Conservation (phyloP, 2,113 vertebrate genomes). For the Gallinago media region DNA sequence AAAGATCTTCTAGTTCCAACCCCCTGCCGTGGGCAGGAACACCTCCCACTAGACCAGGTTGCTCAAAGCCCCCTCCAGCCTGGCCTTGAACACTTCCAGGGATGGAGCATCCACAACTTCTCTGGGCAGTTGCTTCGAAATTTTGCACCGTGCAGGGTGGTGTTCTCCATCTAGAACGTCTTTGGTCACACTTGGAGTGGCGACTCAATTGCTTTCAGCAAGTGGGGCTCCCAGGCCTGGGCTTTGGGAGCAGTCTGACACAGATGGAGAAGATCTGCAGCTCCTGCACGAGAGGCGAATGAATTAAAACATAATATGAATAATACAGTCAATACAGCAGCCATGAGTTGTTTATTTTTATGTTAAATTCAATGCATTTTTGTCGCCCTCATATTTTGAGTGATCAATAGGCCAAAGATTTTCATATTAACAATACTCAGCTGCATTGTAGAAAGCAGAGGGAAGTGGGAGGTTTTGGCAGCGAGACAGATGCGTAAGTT, state of each 20-base stretch:
- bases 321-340: constrained; percentile 63
- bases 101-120: too few species aligned
- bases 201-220: neutral
- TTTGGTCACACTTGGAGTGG: neutral
- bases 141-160: neutral
- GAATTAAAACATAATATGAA: constrained; percentile 61
- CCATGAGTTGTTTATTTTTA: constrained; percentile 73
- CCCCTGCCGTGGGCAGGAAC: too few species aligned
- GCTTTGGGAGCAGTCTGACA: neutral
- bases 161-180: neutral
- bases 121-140: neutral
- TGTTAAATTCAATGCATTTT: constrained; percentile 72
- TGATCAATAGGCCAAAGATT: constrained; percentile 66
- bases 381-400: constrained; percentile 60
- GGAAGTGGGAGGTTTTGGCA: constrained; percentile 19
- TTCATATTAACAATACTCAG: constrained; percentile 65
- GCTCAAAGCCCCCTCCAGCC: too few species aligned
- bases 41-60: too few species aligned
- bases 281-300: neutral
- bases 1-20: too few species aligned
- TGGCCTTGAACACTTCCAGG: too few species aligned
- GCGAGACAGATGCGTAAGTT: neutral
- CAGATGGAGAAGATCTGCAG: neutral
- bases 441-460: neutral
- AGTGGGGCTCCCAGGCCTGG: neutral